These are phyloP conservation scores for Megamerina dolium DNA, from an alignment of 2,888 invertebrate genomes.

Conservation along the genomic window DNA sequence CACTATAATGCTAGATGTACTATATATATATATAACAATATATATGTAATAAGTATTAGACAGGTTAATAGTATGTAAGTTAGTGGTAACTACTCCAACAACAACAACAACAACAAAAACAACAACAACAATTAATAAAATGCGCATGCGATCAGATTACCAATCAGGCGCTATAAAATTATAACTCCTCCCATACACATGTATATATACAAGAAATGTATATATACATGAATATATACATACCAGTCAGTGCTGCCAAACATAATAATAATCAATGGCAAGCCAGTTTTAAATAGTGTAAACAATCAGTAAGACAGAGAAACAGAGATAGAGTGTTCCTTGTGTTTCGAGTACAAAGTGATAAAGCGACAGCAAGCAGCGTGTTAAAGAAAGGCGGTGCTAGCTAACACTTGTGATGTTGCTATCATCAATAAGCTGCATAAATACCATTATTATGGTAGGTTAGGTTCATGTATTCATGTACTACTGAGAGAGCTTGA, in stretches of 20 bases:
- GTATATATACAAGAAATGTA: neutral
- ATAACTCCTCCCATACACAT: neutral
- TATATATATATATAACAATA: too few species aligned
- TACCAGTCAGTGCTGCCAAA: slow-evolving; percentile 43
- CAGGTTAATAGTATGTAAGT: slow-evolving; percentile 2
- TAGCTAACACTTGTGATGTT: neutral
- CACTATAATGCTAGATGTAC: too few species aligned
- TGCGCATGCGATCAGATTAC: slow-evolving; percentile 21
- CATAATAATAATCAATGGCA: slow-evolving; percentile 1
- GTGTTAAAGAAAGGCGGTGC: slow-evolving; percentile 14
- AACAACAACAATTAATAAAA: neutral
- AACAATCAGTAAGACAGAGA: neutral
- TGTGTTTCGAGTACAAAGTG: neutral
- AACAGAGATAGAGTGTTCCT: neutral
- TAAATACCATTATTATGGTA: slow-evolving; percentile 38
- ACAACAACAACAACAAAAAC: slow-evolving; percentile 15
- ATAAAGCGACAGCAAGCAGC: neutral
- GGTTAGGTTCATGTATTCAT: slow-evolving; percentile 30
- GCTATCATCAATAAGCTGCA: slow-evolving; percentile 1
- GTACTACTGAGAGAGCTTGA: slow-evolving; percentile 26
- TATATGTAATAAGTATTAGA: too few species aligned
- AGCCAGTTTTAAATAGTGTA: slow-evolving; percentile 26
- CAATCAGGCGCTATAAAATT: slow-evolving; percentile 13
- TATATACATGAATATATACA: too few species aligned
- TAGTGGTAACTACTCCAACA: neutral